phyloP scores from a whole-genome alignment of 1,140 invertebrate species.

The Procambarus virginalis region DNA sequence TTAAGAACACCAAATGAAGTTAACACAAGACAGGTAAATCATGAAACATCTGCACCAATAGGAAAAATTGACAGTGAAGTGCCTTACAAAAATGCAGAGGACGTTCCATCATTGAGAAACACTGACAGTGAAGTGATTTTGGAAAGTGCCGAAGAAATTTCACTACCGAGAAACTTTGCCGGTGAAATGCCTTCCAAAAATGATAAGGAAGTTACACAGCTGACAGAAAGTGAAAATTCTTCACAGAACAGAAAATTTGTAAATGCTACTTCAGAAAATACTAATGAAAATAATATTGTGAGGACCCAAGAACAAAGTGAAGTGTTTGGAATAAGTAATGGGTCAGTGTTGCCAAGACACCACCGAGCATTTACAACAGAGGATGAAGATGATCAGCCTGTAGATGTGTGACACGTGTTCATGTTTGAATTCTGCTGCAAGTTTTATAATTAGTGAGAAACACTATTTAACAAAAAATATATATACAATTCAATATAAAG shows the following conservation, averaged over 20 bases:
- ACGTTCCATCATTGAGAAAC: too few relatives aligned
- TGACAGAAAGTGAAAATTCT: conserved; percentile 2
- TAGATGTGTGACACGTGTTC: neutral
- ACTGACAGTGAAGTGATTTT: neutral
- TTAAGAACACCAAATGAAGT: neutral
- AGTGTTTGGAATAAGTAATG: neutral
- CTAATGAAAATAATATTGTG: neutral
- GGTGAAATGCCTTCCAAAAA: neutral
- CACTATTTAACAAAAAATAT: neutral
- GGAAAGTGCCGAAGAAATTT: too few relatives aligned
- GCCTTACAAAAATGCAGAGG: neutral
- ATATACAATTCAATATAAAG: neutral
- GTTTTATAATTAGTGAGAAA: neutral
- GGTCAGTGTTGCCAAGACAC: neutral
- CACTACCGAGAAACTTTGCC: too few relatives aligned
- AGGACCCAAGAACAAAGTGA: neutral
- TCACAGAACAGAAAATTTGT: neutral
- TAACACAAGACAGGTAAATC: neutral
- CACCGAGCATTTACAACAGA: conserved; percentile 13
- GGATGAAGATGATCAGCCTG: conserved; percentile 1
- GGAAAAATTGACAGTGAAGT: neutral
- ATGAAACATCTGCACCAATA: too few relatives aligned
- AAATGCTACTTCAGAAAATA: neutral
- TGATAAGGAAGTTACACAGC: neutral
- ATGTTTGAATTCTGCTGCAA: neutral